Conservation (phyloP, 2,113 vertebrate species). For the Ellobius talpinus region DNA sequence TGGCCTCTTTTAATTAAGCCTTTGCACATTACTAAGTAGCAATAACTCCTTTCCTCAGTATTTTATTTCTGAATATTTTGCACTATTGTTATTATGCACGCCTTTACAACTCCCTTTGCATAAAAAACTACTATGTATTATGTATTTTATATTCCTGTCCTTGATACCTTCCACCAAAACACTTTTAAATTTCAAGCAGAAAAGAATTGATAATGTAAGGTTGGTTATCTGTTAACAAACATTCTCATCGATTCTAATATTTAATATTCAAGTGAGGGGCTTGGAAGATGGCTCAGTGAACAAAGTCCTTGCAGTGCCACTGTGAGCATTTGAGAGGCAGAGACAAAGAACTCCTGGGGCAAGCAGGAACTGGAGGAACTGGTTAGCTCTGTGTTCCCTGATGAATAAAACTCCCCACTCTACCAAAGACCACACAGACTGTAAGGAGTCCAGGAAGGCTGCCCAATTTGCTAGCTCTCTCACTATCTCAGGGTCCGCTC, state of each 20-base stretch:
- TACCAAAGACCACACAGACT: neutral
- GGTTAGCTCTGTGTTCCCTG: neutral
- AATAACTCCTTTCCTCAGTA: neutral
- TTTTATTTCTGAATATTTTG: neutral
- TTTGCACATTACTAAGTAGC: neutral
- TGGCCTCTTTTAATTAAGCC: neutral
- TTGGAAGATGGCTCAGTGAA: neutral
- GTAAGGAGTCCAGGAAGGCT: neutral
- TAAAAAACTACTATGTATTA: neutral
- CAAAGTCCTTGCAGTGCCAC: too few relatives aligned
- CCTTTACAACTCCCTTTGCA: neutral
- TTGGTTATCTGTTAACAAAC: neutral
- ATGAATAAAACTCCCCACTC: neutral
- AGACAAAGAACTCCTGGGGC: neutral
- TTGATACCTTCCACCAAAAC: neutral
- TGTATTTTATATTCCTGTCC: neutral
- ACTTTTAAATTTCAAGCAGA: neutral
- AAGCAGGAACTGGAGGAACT: neutral
- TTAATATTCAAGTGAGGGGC: neutral
- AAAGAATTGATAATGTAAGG: neutral
- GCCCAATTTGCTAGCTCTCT: neutral
- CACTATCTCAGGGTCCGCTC: neutral
- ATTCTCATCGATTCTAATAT: neutral
- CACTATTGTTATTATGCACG: neutral
- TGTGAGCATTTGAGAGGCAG: neutral